These are phyloP conservation scores for Cataglyphis hispanica DNA, from an alignment of 1,140 invertebrate genomes.

Conservation along the genomic window DNA sequence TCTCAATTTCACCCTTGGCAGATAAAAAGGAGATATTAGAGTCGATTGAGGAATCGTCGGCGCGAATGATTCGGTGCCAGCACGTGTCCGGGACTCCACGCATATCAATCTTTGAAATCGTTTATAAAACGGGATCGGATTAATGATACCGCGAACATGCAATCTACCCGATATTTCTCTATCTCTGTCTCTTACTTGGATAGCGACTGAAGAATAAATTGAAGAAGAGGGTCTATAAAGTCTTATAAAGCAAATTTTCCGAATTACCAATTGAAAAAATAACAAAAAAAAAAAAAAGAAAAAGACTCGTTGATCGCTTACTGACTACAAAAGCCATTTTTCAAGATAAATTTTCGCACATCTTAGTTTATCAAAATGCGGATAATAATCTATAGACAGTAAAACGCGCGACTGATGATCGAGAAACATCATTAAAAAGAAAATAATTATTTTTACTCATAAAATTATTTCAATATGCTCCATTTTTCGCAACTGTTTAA, in stretches of 20 bases:
- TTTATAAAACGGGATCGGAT: slow-evolving; percentile 2
- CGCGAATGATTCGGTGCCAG: slow-evolving; percentile 69
- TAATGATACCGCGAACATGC: slow-evolving; percentile 36
- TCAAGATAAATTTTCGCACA: neutral
- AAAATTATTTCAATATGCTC: neutral
- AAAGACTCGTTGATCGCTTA: neutral
- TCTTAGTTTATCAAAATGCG: neutral
- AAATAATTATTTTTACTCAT: slow-evolving; percentile 1
- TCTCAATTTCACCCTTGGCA: slow-evolving; percentile 19
- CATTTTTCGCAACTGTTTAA: neutral
- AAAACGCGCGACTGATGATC: neutral
- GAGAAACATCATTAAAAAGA: neutral
- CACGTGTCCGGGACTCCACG: slow-evolving; percentile 56
- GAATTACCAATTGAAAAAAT: neutral
- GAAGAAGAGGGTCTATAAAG: neutral
- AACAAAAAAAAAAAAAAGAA: neutral
- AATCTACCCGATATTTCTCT: slow-evolving; percentile 12
- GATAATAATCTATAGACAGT: neutral
- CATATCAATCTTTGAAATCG: slow-evolving; percentile 45
- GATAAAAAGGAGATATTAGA: slow-evolving; percentile 30
- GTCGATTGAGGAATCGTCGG: slow-evolving; percentile 45
- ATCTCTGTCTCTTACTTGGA: neutral
- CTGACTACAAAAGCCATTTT: neutral
- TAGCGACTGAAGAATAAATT: neutral
- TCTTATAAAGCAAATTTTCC: neutral